Evolutionary conservation across 1,140 invertebrate genomes (phyloP).

Genomic region (Calliopsis andreniformis): DNA sequence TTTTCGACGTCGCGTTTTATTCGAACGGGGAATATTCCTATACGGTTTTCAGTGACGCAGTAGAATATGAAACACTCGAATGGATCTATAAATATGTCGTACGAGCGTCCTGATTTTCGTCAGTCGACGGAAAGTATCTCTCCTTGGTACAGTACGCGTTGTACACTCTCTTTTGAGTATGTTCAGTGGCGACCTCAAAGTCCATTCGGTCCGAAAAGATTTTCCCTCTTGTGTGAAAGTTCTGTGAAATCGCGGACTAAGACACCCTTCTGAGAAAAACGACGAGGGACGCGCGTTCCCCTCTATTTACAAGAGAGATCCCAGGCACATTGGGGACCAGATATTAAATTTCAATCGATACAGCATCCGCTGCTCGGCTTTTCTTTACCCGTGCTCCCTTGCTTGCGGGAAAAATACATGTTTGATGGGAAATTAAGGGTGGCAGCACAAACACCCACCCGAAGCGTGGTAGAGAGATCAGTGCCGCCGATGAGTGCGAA

Average conservation of each 20-base stretch:
- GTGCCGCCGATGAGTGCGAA: slow-evolving; percentile 2
- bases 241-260: slow-evolving; percentile 47
- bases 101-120: neutral
- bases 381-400: slow-evolving; percentile 62
- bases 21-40: neutral
- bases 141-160: neutral
- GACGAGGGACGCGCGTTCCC: slow-evolving; percentile 53
- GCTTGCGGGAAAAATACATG: slow-evolving; percentile 61
- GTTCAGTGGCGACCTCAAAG: neutral
- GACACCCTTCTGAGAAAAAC: slow-evolving; percentile 40
- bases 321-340: slow-evolving; percentile 59
- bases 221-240: slow-evolving; percentile 14
- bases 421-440: slow-evolving; percentile 69
- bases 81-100: slow-evolving; percentile 1
- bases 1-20: slow-evolving; percentile 2
- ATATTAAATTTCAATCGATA: slow-evolving; percentile 78
- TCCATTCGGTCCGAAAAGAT: slow-evolving; percentile 26
- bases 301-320: slow-evolving; percentile 70
- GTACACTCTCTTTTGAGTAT: neutral
- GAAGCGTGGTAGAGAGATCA: slow-evolving; percentile 44
- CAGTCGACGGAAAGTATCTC: too few relatives aligned
- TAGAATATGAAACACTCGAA: neutral
- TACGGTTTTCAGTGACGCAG: neutral
- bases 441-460: slow-evolving; percentile 56
- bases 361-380: slow-evolving; percentile 66